A percentile compares a stretch with the other conserved stretches of the same genome.
These are phyloP conservation scores for Leptinotarsa defecta DNA, from an alignment of 1,140 invertebrate genomes.

Conservation along the genomic window DNA sequence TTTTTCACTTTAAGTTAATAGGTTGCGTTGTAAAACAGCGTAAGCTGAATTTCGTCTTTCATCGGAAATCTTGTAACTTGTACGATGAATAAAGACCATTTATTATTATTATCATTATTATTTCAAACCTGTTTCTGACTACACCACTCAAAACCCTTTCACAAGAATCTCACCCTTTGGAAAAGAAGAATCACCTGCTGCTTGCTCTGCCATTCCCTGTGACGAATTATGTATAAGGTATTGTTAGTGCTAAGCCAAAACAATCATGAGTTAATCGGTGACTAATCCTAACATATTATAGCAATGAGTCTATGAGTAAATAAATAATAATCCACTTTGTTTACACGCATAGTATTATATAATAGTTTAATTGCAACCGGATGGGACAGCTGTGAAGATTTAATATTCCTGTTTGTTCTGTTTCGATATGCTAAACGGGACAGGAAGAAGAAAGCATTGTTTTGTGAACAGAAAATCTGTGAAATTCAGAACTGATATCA, in stretches of 20 bases:
- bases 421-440: background rate
- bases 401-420: background rate
- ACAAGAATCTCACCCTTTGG: too few relatives aligned
- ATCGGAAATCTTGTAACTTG: too few relatives aligned
- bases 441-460: too few relatives aligned
- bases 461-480: too few relatives aligned
- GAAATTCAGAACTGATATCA: too few relatives aligned
- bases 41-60: too few relatives aligned
- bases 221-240: slow-evolving; percentile 21
- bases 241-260: slow-evolving; percentile 30
- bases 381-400: background rate
- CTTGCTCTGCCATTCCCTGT: background rate
- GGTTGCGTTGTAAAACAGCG: too few relatives aligned
- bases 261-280: slow-evolving; percentile 33
- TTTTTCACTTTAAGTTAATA: too few relatives aligned
- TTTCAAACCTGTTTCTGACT: too few relatives aligned
- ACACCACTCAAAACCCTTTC: too few relatives aligned
- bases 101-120: too few relatives aligned
- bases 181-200: background rate
- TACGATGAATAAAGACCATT: too few relatives aligned
- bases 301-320: slow-evolving; percentile 32
- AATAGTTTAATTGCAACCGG: background rate
- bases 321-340: slow-evolving; percentile 28
- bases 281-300: slow-evolving; percentile 34
- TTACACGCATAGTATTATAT: background rate